phyloP scores from a whole-genome alignment of 2,888 invertebrate species.

The Koerneria pararmatus region DNA sequence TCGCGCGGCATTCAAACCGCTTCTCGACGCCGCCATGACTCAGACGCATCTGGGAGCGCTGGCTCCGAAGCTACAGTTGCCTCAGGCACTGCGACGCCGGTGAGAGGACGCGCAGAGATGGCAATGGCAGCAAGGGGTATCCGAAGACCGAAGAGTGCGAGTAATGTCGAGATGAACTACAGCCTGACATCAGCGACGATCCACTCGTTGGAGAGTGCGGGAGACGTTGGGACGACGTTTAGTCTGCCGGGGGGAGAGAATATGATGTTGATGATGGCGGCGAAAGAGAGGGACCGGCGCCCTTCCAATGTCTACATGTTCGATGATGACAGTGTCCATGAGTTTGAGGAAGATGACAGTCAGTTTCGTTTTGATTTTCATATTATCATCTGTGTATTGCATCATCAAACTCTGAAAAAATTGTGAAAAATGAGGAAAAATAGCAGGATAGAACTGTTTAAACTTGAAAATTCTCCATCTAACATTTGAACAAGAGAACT shows the following conservation, averaged over 20 bases:
- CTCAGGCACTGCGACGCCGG: constrained; percentile 45
- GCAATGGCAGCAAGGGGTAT: constrained; percentile 27
- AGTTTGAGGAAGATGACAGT: constrained; percentile 57
- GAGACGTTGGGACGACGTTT: background rate
- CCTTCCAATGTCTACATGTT: constrained; percentile 55
- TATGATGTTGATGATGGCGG: constrained; percentile 17
- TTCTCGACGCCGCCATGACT: constrained; percentile 41
- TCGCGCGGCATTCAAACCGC: background rate
- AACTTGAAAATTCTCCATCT: too few species aligned
- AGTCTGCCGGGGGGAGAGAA: background rate
- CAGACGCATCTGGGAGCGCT: constrained; percentile 47
- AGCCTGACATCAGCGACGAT: constrained; percentile 53
- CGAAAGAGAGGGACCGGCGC: constrained; percentile 28
- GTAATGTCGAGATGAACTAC: constrained; percentile 46
- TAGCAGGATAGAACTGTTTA: constrained; percentile 3
- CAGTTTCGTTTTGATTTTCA: constrained; percentile 27
- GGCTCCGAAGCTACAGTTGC: constrained; percentile 53
- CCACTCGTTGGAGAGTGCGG: constrained; percentile 38
- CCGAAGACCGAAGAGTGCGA: constrained; percentile 50
- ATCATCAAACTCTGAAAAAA: background rate
- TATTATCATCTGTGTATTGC: background rate
- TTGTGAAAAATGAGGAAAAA: background rate
- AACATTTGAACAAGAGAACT: constrained; percentile 9
- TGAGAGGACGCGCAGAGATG: constrained; percentile 33
- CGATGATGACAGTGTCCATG: constrained; percentile 56